phyloP scores from a whole-genome alignment of 1,140 invertebrate genomes.

The Dreissena rostriformis region DNA sequence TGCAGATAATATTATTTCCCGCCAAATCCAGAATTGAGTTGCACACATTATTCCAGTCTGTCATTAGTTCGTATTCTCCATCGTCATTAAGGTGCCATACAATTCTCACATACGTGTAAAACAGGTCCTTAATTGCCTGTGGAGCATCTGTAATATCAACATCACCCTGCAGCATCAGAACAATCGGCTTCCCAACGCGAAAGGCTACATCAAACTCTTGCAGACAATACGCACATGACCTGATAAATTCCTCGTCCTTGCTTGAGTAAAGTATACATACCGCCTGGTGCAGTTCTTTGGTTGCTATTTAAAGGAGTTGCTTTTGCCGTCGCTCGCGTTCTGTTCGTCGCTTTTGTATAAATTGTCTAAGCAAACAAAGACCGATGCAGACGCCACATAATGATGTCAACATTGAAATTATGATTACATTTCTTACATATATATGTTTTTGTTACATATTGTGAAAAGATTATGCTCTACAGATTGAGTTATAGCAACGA shows the following conservation, averaged over 20 bases:
- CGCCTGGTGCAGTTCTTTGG: too few species aligned
- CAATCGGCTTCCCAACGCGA: neutral
- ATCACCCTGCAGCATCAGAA: constrained; percentile 15
- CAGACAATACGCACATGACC: neutral
- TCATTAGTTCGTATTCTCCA: constrained; percentile 10
- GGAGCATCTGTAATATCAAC: neutral
- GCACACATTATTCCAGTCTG: constrained; percentile 13
- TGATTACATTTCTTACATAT: too few species aligned
- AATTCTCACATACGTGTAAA: neutral
- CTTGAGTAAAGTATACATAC: neutral
- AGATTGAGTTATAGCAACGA: too few species aligned
- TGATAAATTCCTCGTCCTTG: neutral
- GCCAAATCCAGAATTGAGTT: constrained; percentile 1
- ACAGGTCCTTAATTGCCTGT: neutral
- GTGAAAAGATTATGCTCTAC: too few species aligned
- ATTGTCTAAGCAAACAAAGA: too few species aligned
- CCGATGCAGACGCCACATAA: too few species aligned
- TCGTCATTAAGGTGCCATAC: neutral
- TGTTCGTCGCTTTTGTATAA: too few species aligned
- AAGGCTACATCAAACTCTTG: constrained; percentile 8
- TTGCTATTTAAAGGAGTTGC: too few species aligned
- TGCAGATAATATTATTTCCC: too few species aligned
- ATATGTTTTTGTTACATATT: too few species aligned
- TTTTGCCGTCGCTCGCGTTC: too few species aligned
- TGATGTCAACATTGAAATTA: too few species aligned